Base-by-base conservation (phyloP, 2,888 invertebrate species). In the Eristalis pertinax region DNA sequence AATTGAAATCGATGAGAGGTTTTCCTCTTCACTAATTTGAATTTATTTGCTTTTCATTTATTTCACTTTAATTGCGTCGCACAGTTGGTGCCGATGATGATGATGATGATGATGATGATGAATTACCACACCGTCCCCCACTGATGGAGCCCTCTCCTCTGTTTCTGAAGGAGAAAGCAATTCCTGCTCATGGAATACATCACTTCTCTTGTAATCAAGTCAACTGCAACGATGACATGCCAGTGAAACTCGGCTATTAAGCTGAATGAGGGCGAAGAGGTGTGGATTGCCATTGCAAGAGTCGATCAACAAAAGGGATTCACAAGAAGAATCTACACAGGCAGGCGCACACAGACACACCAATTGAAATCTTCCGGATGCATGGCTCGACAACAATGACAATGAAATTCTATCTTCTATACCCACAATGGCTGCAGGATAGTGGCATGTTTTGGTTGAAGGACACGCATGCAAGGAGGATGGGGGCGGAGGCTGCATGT, bases 1-100 rank as follows among this genome's bases (percentile, higher is more conserved):
- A 83, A 83, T 83, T 78, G 77, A 83, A 77, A 83, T 83, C 83
- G 43, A 83, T 83, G 83, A 63, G 68, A 56, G 58, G 32, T 13
- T 65, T 76, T 78, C 29, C 62, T 24, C 60, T 43, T 79, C 70
- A 67, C 11, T 76, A 76, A 80, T 85, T 76, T 79, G 43, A 75
- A 75, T 84, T 72, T 77, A 83, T 73, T 76, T 72, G 70, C 26
- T 29, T 70, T 77, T 77, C 70, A 77, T 56, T 67, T 63, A 68
- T 78, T 75, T 75, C 41, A 69, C 38, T 72, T 76, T 63, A 72
- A 75, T 75, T 84, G 70, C 75, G 62, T 76, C 15, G 63, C 29
- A 64, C 50, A 50, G 50, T 19, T 50, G 50, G 50, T 19, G 50
- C n/a, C 43, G 43, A n/a, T n/a, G n/a, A n/a, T n/a, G n/a, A n/a